phyloP scores from a whole-genome alignment of 2,797 vertebrate genomes.

The Crax fasciolata region DNA sequence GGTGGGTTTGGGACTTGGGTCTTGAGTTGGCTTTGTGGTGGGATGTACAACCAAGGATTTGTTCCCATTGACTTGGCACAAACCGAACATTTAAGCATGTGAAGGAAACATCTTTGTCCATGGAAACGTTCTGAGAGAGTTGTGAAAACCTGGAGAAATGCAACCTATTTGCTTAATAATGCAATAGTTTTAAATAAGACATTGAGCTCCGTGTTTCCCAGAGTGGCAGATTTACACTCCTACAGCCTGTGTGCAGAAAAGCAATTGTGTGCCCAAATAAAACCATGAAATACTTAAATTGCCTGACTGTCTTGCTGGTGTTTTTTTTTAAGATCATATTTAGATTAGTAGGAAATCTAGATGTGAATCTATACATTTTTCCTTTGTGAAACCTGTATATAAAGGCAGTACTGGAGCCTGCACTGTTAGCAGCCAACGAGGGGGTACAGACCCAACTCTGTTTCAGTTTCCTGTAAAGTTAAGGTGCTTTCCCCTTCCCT shows the following conservation, averaged over 20 bases:
- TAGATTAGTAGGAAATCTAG: background rate
- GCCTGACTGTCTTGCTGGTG: accelerated
- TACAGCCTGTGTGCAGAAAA: too few species aligned
- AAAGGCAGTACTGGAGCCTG: background rate
- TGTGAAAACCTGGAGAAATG: background rate
- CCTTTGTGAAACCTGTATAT: background rate
- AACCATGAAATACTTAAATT: background rate
- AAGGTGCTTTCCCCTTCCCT: background rate
- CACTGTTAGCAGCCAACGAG: background rate
- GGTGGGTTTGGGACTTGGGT: background rate
- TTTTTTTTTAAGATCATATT: background rate
- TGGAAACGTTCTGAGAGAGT: background rate
- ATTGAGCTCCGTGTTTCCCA: accelerated
- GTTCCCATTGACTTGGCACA: background rate
- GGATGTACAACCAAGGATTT: background rate
- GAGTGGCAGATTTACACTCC: background rate
- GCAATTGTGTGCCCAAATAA: background rate
- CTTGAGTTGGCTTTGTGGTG: background rate
- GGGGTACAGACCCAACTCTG: background rate
- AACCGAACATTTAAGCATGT: accelerated
- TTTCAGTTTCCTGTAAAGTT: background rate
- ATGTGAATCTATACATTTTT: background rate
- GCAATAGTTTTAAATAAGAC: background rate
- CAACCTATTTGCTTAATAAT: background rate
- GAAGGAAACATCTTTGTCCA: too few species aligned